phyloP scores from a whole-genome alignment of 2,888 invertebrate genomes.

The Zonitis immaculata region DNA sequence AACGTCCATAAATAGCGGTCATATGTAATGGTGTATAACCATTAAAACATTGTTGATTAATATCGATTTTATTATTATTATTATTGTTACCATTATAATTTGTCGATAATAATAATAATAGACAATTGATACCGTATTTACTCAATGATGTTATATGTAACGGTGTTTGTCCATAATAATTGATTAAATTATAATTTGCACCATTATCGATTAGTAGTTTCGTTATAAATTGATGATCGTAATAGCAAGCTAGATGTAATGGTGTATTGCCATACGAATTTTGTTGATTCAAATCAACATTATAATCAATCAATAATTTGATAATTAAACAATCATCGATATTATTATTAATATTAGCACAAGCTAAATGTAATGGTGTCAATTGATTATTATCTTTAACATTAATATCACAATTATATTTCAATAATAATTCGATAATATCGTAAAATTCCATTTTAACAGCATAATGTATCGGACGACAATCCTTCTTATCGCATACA shows the following conservation, averaged over 20 bases:
- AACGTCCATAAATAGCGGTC: constrained; percentile 63
- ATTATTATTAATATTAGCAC: constrained; percentile 30
- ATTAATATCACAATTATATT: constrained; percentile 50
- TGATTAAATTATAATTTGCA: constrained; percentile 53
- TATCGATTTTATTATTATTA: constrained; percentile 44
- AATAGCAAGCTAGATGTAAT: constrained; percentile 58
- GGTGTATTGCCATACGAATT: constrained; percentile 59
- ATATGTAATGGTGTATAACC: constrained; percentile 61
- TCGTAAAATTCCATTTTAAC: constrained; percentile 56
- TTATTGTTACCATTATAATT: background rate
- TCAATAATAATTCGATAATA: constrained; percentile 47
- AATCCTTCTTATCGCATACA: constrained; percentile 59
- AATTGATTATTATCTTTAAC: constrained; percentile 51
- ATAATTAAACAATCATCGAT: constrained; percentile 36
- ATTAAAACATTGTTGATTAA: constrained; percentile 55
- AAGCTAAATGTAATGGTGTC: constrained; percentile 59
- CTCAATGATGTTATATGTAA: constrained; percentile 59
- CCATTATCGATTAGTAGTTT: constrained; percentile 50
- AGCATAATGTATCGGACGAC: constrained; percentile 58
- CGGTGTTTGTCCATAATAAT: constrained; percentile 57
- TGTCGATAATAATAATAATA: constrained; percentile 52
- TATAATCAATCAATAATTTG: constrained; percentile 50
- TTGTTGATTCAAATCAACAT: constrained; percentile 55
- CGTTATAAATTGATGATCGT: constrained; percentile 55
- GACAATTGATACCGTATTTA: constrained; percentile 57